These are phyloP conservation scores for Seira sanloemensis DNA, from an alignment of 2,888 invertebrate species.

Conservation along the genomic window DNA sequence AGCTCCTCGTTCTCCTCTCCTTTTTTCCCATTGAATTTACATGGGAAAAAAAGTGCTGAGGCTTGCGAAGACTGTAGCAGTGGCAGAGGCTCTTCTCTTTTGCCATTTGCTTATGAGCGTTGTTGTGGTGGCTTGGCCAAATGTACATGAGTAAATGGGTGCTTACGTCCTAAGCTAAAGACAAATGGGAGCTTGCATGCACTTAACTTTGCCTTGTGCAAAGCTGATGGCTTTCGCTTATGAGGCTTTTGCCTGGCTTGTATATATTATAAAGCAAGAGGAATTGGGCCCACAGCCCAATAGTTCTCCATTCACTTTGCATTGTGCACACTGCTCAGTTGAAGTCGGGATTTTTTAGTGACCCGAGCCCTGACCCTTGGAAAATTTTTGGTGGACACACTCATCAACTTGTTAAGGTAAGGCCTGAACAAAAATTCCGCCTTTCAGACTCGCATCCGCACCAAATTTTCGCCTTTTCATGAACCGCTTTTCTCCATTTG, in stretches of 20 bases:
- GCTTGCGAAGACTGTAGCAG: too few species aligned
- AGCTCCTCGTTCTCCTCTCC: too few species aligned
- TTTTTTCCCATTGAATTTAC: not conserved
- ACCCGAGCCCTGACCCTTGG: slow-evolving; percentile 51
- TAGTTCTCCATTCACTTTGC: slow-evolving; percentile 59
- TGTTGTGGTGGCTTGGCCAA: not conserved
- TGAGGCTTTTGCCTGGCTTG: too few species aligned
- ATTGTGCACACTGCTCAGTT: slow-evolving; percentile 59
- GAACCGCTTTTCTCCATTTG: slow-evolving; percentile 34
- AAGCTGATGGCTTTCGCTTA: too few species aligned
- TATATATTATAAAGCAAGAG: slow-evolving; percentile 51
- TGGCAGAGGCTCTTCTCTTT: too few species aligned
- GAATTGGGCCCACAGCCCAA: slow-evolving; percentile 54
- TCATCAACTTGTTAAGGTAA: slow-evolving; percentile 37
- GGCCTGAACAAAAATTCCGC: slow-evolving; percentile 11
- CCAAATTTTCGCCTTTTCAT: slow-evolving; percentile 27
- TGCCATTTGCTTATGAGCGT: too few species aligned
- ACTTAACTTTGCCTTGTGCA: too few species aligned
- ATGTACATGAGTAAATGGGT: not conserved
- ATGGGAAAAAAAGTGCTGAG: not conserved
- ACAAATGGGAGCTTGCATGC: not conserved
- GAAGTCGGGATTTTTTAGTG: slow-evolving; percentile 49
- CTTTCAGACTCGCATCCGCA: not conserved
- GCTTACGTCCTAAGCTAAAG: not conserved
- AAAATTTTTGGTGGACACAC: not conserved